Evolutionary conservation across 53 echinoderm and acorn worm genomes (phyloP).

Genomic region (Luidia sarsii): DNA sequence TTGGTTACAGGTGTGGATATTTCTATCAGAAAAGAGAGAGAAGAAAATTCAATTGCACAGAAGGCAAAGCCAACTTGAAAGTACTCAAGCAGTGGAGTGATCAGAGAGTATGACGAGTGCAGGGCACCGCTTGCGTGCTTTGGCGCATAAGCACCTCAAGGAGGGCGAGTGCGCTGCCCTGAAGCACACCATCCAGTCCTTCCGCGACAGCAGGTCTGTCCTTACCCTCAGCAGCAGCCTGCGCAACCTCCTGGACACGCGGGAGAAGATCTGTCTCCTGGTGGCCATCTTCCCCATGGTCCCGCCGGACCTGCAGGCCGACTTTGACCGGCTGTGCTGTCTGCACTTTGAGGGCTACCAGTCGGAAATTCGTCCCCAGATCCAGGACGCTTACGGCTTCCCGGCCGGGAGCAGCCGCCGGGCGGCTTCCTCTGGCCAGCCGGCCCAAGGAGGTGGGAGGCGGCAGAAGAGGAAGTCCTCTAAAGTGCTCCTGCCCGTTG

Average conservation of each 20-base stretch:
- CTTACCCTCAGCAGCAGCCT: conserved; percentile 76
- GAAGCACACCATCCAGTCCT: conserved; percentile 72
- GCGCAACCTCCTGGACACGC: conserved; percentile 73
- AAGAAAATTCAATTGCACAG: too few relatives aligned
- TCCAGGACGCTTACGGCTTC: conserved; percentile 37
- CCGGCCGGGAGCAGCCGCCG: not conserved
- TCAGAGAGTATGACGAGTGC: conserved; percentile 41
- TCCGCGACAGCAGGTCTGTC: conserved; percentile 83
- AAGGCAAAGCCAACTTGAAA: too few relatives aligned
- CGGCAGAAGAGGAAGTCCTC: conserved; percentile 24
- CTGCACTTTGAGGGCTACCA: conserved; percentile 80
- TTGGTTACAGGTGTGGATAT: too few relatives aligned
- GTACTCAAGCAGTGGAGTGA: too few relatives aligned
- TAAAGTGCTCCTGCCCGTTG: conserved; percentile 62
- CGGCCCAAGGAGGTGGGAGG: conserved; percentile 8
- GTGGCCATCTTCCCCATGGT: conserved; percentile 79
- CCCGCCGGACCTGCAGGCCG: conserved; percentile 63
- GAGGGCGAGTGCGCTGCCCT: conserved; percentile 79
- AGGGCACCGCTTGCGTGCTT: conserved; percentile 69
- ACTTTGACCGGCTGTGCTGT: conserved; percentile 81
- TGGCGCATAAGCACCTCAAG: conserved; percentile 76
- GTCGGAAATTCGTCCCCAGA: conserved; percentile 51
- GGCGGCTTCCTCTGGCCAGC: not conserved
- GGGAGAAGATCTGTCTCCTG: conserved; percentile 72
- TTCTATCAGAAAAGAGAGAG: too few relatives aligned